These are phyloP conservation scores for Corythornis cristatus DNA, from an alignment of 2,113 vertebrate species.

Conservation along the genomic window DNA sequence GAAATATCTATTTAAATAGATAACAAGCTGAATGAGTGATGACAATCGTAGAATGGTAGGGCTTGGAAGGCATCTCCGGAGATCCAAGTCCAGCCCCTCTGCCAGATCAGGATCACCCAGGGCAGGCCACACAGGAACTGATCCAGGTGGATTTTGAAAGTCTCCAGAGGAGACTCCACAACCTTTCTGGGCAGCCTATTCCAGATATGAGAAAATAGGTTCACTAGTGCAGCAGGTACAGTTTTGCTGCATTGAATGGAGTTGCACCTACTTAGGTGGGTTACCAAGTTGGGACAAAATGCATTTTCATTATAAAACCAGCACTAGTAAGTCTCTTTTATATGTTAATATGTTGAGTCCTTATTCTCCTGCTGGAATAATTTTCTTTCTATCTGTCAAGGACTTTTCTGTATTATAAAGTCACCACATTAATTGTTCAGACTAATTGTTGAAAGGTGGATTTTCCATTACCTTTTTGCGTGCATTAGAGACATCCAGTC, in stretches of 20 bases:
- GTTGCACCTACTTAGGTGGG: not conserved
- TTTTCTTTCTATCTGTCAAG: not conserved
- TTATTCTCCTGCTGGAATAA: not conserved
- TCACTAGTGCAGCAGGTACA: not conserved
- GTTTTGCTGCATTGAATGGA: not conserved
- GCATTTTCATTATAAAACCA: not conserved
- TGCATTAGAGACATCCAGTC: not conserved
- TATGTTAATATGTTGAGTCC: not conserved
- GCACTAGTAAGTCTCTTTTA: not conserved
- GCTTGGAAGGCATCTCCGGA: no score
- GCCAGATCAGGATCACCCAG: no score
- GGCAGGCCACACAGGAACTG: no score
- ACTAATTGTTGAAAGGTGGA: not conserved
- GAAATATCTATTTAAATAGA: no score
- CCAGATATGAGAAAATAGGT: not conserved
- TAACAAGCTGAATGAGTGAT: not conserved
- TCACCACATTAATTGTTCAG: conserved; percentile 24
- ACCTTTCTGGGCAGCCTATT: no score
- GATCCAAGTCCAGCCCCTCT: no score
- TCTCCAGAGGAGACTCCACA: no score
- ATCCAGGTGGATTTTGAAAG: no score
- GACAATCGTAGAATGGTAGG: no score
- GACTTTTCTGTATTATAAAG: conserved; percentile 3
- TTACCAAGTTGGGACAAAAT: not conserved
- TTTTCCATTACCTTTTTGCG: conserved; percentile 9